Percentiles rank a stretch among this genome's conserved stretches.
These are phyloP conservation scores for Helicoverpa assulta DNA, from an alignment of 2,888 invertebrate species.

Conservation along the genomic window DNA sequence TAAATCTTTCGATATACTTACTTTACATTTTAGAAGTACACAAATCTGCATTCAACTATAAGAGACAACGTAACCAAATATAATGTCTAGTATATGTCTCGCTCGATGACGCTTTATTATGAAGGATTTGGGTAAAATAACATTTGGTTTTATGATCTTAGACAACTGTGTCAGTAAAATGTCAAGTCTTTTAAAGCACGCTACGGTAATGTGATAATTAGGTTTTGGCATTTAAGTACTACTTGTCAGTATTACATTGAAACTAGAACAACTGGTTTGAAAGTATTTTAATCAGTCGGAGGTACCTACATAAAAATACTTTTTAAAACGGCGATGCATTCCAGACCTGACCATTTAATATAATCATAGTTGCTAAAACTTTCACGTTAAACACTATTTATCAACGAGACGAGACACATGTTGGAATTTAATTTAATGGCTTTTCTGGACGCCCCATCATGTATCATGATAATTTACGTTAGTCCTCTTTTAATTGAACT, in stretches of 20 bases:
- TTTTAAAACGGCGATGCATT: conserved; percentile 7
- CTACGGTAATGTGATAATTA: neutral
- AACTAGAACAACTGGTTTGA: neutral
- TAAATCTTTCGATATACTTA: neutral
- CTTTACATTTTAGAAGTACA: neutral
- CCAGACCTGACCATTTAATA: neutral
- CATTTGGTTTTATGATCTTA: no score
- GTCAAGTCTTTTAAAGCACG: neutral
- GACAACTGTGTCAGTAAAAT: no score
- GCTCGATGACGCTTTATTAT: neutral
- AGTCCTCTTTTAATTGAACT: neutral
- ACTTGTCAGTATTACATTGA: neutral
- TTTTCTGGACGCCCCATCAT: conserved; percentile 1
- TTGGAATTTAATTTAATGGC: conserved; percentile 29
- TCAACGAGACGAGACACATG: conserved; percentile 11
- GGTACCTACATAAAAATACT: neutral
- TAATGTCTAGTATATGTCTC: no score
- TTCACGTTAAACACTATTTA: conserved; percentile 26
- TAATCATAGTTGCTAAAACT: conserved; percentile 25
- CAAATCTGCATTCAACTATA: no score
- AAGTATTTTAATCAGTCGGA: neutral
- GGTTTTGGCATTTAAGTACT: neutral
- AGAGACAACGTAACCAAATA: no score
- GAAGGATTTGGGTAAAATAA: neutral
- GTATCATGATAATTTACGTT: neutral